Evolutionary conservation across 2,888 invertebrate genomes (phyloP).

Genomic region (Myathropa florea): DNA sequence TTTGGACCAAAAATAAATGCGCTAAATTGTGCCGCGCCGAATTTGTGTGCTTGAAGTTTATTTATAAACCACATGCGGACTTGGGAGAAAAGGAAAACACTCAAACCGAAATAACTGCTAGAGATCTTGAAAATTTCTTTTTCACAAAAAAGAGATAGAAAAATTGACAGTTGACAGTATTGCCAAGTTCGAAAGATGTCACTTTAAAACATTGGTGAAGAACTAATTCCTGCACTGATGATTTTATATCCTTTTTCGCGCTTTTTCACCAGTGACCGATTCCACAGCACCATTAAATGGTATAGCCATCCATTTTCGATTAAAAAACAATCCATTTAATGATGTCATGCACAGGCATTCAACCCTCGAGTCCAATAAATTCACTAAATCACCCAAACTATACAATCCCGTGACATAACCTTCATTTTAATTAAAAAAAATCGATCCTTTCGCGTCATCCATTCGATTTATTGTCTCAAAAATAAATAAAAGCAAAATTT

Average conservation of each 20-base stretch:
- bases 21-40: slow-evolving; percentile 30
- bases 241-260: background rate
- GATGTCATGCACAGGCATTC: background rate
- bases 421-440: background rate
- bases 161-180: background rate
- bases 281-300: too few species aligned
- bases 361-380: too few species aligned
- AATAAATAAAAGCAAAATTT: background rate
- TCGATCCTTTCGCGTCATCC: background rate
- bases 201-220: too few species aligned
- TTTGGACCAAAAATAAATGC: slow-evolving; percentile 34
- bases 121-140: slow-evolving; percentile 26
- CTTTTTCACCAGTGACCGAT: too few species aligned
- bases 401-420: background rate
- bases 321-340: background rate
- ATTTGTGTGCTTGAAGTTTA: slow-evolving; percentile 20
- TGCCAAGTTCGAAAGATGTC: background rate
- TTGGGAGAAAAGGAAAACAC: background rate
- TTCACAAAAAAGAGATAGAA: background rate
- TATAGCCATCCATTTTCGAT: background rate
- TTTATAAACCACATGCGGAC: slow-evolving; percentile 31
- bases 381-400: background rate
- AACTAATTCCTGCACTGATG: too few species aligned
- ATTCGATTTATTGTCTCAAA: background rate
- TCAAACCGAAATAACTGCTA: background rate